These are phyloP conservation scores for Lepisosteus osseus DNA, from an alignment of 2,113 vertebrate species.

Conservation along the genomic window DNA sequence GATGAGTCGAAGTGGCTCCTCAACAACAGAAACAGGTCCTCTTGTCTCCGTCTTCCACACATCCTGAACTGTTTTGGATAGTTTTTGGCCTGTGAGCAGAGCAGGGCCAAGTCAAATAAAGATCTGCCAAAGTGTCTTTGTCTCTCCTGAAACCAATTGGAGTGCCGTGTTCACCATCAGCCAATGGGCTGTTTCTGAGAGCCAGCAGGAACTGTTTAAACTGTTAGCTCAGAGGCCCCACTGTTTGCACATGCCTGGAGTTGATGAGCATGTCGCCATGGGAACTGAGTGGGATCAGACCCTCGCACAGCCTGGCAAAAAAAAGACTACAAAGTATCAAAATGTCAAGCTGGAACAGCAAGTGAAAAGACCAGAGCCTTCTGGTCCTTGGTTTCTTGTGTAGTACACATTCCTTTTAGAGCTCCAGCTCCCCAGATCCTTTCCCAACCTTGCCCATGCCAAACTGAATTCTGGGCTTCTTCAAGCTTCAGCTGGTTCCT, in stretches of 20 bases:
- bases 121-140: conserved; percentile 63
- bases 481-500: too few relatives aligned
- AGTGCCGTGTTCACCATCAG: conserved; percentile 12
- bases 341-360: conserved; percentile 54
- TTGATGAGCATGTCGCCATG: conserved; percentile 71
- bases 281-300: conserved; percentile 59
- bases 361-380: too few relatives aligned
- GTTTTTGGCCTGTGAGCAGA: conserved; percentile 48
- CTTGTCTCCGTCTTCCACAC: conserved; percentile 27
- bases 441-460: too few relatives aligned
- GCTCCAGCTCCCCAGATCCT: too few relatives aligned
- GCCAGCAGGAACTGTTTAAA: conserved; percentile 46
- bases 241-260: conserved; percentile 69
- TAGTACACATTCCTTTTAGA: too few relatives aligned
- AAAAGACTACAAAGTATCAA: conserved; percentile 62
- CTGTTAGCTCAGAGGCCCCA: conserved; percentile 59
- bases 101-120: conserved; percentile 68
- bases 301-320: conserved; percentile 45
- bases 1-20: conserved; percentile 55
- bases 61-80: conserved; percentile 37
- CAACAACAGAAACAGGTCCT: conserved; percentile 28
- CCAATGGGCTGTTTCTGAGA: conserved; percentile 37
- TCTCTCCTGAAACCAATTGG: conserved; percentile 56
- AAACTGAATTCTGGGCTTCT: too few relatives aligned
- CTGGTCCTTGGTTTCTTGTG: too few relatives aligned